Evolutionary conservation across 2,113 vertebrate genomes (phyloP).

Genomic region (Ahaetulla prasina): DNA sequence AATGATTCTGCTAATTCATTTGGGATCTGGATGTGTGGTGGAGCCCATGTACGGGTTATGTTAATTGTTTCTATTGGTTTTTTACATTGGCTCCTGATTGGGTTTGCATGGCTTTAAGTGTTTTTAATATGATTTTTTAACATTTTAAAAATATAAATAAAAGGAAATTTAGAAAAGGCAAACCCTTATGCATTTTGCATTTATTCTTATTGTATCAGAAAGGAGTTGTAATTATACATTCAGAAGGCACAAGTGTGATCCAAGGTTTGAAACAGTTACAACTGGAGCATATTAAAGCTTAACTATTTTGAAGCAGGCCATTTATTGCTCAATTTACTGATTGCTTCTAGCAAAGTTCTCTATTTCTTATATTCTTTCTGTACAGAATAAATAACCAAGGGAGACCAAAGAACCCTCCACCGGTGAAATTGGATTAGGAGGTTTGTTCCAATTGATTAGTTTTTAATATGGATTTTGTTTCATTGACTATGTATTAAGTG

Average conservation of each 20-base stretch:
- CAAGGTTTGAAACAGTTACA: background rate
- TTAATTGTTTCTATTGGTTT: background rate
- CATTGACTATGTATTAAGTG: background rate
- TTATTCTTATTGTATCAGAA: background rate
- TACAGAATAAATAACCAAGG: background rate
- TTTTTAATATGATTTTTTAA: background rate
- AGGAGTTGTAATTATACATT: background rate
- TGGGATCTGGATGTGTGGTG: too few relatives aligned
- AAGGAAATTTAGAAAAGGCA: background rate
- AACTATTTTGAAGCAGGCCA: background rate
- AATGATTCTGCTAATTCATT: background rate
- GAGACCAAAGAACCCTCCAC: background rate
- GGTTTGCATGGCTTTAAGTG: background rate
- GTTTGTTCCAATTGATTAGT: background rate
- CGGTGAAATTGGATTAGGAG: background rate
- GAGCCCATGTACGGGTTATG: background rate
- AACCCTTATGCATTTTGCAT: background rate
- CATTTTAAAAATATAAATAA: background rate
- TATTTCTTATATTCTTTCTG: background rate
- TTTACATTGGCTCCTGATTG: background rate
- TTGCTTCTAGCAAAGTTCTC: background rate
- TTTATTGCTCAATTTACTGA: background rate
- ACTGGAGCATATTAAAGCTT: background rate
- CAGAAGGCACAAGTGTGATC: background rate
- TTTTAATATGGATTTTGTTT: constrained; percentile 3